Evolutionary conservation across 2,113 vertebrate genomes (phyloP).

Genomic region (Sus scrofa): T2T-Sscrofa CM000814.6:102582001-102582500

Average conservation of each 20-base stretch:
- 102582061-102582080: neutral
- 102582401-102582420: neutral
- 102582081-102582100: neutral
- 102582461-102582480: neutral
- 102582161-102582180: neutral
- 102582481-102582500: neutral
- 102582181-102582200: neutral
- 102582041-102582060: neutral
- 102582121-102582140: neutral
- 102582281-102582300: neutral
- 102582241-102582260: neutral
- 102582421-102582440: neutral
- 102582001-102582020: neutral
- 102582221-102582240: neutral
- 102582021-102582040: neutral
- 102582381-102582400: neutral
- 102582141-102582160: neutral
- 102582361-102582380: slow-evolving; percentile 2
- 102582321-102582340: neutral
- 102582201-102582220: neutral
- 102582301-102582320: neutral
- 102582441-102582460: neutral
- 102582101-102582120: neutral
- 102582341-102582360: neutral
- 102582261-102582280: neutral